Conservation (phyloP, 2,113 vertebrate species). For the Glaucidium brasilianum region DNA sequence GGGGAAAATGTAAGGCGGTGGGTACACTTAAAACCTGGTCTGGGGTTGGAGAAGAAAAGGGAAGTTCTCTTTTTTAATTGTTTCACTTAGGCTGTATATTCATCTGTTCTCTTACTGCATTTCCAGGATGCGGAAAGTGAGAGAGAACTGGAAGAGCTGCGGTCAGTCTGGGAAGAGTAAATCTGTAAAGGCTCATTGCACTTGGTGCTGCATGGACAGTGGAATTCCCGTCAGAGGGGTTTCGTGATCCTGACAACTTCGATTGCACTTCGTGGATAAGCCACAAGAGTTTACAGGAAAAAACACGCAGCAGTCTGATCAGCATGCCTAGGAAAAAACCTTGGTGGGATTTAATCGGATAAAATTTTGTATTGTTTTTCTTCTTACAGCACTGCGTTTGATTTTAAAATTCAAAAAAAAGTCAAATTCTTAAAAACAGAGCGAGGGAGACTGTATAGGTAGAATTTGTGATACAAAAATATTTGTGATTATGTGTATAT, state of each 20-base stretch:
- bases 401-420: not conserved
- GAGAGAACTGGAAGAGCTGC: constrained; percentile 69
- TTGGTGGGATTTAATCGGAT: not conserved
- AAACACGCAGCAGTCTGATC: not conserved
- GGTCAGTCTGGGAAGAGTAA: constrained; percentile 21
- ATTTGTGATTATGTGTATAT: not conserved
- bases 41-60: not conserved
- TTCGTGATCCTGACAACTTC: not conserved
- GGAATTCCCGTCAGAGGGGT: not conserved
- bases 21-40: accelerated
- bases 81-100: not conserved
- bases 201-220: not conserved
- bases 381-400: not conserved
- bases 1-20: not conserved
- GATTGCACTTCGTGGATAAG: not conserved
- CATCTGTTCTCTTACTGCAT: not conserved
- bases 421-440: not conserved
- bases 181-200: too few relatives aligned
- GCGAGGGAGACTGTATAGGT: not conserved
- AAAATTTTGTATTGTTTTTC: not conserved
- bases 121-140: constrained; percentile 69
- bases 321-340: not conserved
- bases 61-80: not conserved
- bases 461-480: not conserved
- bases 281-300: not conserved